phyloP scores from a whole-genome alignment of 2,113 vertebrate species.

The Channa argus region DNA sequence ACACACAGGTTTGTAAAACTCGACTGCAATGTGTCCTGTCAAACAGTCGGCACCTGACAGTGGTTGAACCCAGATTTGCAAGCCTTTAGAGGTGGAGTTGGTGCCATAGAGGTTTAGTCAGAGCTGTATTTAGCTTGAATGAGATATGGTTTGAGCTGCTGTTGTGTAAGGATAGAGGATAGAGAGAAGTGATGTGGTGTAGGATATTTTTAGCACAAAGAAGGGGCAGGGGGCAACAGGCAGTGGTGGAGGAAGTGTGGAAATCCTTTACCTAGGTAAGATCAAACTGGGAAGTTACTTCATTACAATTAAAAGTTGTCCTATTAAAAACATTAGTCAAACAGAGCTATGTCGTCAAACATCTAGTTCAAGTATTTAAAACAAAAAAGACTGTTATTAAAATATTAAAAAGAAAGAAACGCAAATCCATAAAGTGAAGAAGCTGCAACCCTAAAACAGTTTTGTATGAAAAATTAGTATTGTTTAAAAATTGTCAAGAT shows the following conservation, averaged over 20 bases:
- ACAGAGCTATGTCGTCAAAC: too few species aligned
- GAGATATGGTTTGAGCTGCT: constrained; percentile 64
- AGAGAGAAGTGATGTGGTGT: constrained; percentile 36
- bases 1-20: neutral
- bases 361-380: too few species aligned
- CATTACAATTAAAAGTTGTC: too few species aligned
- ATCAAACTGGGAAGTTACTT: too few species aligned
- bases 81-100: constrained; percentile 46
- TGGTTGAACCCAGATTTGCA: constrained; percentile 38
- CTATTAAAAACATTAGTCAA: too few species aligned
- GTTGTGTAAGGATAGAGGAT: constrained; percentile 55
- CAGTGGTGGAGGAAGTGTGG: neutral
- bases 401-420: too few species aligned
- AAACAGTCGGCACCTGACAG: constrained; percentile 26
- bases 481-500: too few species aligned
- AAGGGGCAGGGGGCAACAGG: constrained; percentile 37
- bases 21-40: constrained; percentile 14
- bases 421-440: too few species aligned
- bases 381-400: too few species aligned
- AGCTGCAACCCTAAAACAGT: too few species aligned
- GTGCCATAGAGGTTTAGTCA: constrained; percentile 60
- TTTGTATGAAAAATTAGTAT: too few species aligned
- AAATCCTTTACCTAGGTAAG: too few species aligned
- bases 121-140: constrained; percentile 70
- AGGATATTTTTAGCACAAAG: constrained; percentile 71